phyloP scores from a whole-genome alignment of 2,797 vertebrate species.

The Fratercula arctica region DNA sequence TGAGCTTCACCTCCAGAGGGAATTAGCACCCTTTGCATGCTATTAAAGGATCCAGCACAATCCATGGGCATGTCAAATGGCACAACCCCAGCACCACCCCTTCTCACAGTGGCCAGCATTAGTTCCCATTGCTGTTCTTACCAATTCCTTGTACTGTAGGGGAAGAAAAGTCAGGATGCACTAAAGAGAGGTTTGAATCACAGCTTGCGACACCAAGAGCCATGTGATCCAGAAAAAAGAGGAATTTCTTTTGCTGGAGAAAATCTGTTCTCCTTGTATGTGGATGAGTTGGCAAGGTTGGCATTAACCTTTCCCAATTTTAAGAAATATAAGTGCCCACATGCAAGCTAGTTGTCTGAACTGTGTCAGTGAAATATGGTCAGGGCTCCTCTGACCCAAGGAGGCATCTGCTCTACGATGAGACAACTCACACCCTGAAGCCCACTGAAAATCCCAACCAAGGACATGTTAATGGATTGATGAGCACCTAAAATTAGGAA shows the following conservation, averaged over 20 bases:
- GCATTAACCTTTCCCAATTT: neutral
- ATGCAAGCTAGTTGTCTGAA: fast-evolving
- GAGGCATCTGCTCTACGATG: neutral
- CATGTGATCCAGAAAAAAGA: neutral
- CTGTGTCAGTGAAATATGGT: neutral
- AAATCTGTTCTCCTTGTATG: neutral
- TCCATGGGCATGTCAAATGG: neutral
- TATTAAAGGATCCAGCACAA: neutral
- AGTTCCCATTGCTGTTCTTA: neutral
- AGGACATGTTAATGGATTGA: neutral
- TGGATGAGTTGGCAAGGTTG: neutral
- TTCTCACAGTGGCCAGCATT: neutral
- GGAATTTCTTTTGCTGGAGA: neutral
- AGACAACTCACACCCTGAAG: neutral
- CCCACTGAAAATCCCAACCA: neutral
- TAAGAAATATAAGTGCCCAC: fast-evolving
- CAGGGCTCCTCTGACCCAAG: neutral
- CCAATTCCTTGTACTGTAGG: neutral
- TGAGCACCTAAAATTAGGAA: neutral
- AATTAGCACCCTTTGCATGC: neutral
- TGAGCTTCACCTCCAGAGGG: constrained; percentile 1
- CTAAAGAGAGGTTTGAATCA: neutral
- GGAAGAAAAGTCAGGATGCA: neutral
- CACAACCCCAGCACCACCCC: neutral
- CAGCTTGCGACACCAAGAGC: neutral